phyloP scores from a whole-genome alignment of 1,140 invertebrate species.

The Nasonia vitripennis region DNA sequence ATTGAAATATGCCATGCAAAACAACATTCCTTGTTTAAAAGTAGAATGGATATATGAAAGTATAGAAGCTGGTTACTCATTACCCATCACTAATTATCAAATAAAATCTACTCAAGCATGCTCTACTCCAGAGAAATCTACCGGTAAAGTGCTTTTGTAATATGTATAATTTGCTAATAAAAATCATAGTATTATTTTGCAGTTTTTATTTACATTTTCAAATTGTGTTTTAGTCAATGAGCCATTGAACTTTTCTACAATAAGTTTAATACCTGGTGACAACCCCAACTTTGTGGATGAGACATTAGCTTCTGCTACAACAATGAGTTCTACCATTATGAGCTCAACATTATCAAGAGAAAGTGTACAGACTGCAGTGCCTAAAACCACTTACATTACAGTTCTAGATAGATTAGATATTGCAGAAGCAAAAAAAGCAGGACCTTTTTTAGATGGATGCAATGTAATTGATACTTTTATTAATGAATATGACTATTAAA shows the following conservation, averaged over 20 bases:
- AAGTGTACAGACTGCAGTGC: constrained; percentile 47
- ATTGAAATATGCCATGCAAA: constrained; percentile 85
- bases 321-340: constrained; percentile 45
- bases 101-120: constrained; percentile 75
- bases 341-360: constrained; percentile 26
- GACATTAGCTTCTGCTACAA: constrained; percentile 47
- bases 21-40: constrained; percentile 83
- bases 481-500: background rate
- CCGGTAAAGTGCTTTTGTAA: constrained; percentile 43
- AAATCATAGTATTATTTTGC: background rate
- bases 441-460: constrained; percentile 89
- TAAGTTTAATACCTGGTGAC: constrained; percentile 47
- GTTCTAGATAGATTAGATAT: constrained; percentile 78
- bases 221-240: constrained; percentile 39
- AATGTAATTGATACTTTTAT: constrained; percentile 77
- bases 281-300: constrained; percentile 56
- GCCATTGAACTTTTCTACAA: constrained; percentile 50
- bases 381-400: constrained; percentile 69
- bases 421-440: constrained; percentile 81
- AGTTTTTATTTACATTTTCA: background rate
- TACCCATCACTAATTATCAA: constrained; percentile 81
- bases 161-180: background rate
- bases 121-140: constrained; percentile 77
- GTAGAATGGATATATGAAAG: constrained; percentile 88
- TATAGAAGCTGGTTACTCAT: constrained; percentile 82